Base-by-base conservation (phyloP, 2,113 vertebrate genomes). In the Rissa tridactyla region DNA sequence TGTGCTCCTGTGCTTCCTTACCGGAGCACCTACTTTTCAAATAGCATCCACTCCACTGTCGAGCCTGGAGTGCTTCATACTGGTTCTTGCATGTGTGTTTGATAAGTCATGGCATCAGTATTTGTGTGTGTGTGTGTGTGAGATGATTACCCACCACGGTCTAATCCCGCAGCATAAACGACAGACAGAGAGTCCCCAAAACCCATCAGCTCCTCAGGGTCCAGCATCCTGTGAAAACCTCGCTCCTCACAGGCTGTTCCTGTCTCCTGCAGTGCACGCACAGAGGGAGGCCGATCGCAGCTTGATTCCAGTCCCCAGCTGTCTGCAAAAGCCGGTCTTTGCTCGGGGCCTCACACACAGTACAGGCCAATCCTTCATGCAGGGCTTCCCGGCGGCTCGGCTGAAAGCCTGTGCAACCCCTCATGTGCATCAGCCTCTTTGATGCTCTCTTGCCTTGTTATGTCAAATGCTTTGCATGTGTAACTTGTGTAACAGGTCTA, bases 271-370 rank as follows among this genome's bases (percentile, higher is more conserved):
- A 92, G 91, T 1, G 89, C 84, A n/a, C 27, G 58, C 89, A 72
- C 83, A 16, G 77, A 5, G 12, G 88, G 91, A 85, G 62, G 89
- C 19, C 5, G 1, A 30, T 91, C 46, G 0, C 91, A 84, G 91
- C 91, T 94, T 94, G 97, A 55, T 85, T 91, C 86, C 86, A 66
- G 91, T 42, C 62, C 66, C 86, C 94, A 96, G 92, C 92, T 95
- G 95, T 64, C 78, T 92, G 89, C 84, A 90, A 30, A 87, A 91
- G 62, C 62, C 0, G 0, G 32, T 85, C 30, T 49, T 80, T 66
- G 46, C 89, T 91, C 0, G 0, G 62, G 92, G 94, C 94, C 92
- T 97, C 92, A 92, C 88, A 89, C 86, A 70, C 84, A 82, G 61
- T 3, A 0, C 32, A 55, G 70, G 15, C n/a, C 91, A 91, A 17